phyloP scores from a whole-genome alignment of 2,797 vertebrate genomes.

The Streptopelia turtur region DNA sequence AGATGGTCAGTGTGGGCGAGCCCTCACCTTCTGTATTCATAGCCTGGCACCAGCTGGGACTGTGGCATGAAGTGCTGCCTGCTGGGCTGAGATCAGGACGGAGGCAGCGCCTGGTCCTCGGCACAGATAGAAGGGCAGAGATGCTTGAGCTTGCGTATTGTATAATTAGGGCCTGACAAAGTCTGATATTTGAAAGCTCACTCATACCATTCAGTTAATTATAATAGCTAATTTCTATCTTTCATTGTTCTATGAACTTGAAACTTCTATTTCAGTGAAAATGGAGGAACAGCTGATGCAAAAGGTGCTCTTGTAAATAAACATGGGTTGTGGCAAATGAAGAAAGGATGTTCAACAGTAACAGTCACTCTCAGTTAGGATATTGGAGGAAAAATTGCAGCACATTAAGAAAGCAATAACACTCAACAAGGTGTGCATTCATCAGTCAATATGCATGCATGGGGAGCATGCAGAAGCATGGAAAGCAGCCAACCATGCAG shows the following conservation, averaged over 20 bases:
- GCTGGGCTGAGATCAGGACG: neutral
- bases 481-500: constrained; percentile 13
- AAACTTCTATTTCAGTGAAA: constrained; percentile 3
- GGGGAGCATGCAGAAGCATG: neutral
- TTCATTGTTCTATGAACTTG: constrained; percentile 10
- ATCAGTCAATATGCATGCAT: constrained; percentile 33
- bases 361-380: constrained; percentile 35
- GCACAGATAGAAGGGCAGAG: neutral
- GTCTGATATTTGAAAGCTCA: neutral
- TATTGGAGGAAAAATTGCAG: constrained; percentile 40
- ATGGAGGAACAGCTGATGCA: neutral
- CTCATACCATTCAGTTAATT: constrained; percentile 24
- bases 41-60: neutral
- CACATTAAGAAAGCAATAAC: constrained; percentile 52
- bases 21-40: neutral
- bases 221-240: constrained; percentile 7
- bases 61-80: neutral
- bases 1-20: fast-evolving
- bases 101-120: neutral
- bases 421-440: constrained; percentile 28
- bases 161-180: neutral
- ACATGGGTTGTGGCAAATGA: neutral
- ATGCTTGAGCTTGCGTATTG: neutral
- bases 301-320: constrained; percentile 41
- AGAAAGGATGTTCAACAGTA: constrained; percentile 25